Percentiles rank a stretch among this genome's conserved stretches.
Evolutionary conservation across 2,888 invertebrate species (phyloP).

Genomic region (Acleris literana): DNA sequence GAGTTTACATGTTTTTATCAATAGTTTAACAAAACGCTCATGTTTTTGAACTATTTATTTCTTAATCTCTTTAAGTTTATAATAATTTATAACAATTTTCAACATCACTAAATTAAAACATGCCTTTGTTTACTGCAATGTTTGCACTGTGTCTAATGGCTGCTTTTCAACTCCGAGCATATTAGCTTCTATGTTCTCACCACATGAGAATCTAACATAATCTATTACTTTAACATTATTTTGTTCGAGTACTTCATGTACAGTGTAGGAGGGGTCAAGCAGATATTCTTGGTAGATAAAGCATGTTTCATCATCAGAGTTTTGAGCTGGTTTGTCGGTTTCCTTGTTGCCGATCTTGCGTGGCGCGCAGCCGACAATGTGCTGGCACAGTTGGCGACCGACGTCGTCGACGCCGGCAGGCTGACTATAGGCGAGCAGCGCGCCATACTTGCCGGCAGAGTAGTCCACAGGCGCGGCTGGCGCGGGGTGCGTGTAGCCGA

Average conservation of each 20-base stretch:
- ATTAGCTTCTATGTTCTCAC: constrained; percentile 83
- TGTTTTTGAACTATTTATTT: constrained; percentile 18
- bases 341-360: constrained; percentile 87
- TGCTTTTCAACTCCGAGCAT: constrained; percentile 78
- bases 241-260: constrained; percentile 88
- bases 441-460: constrained; percentile 92
- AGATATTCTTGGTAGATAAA: constrained; percentile 95
- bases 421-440: constrained; percentile 88
- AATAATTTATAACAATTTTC: constrained; percentile 12
- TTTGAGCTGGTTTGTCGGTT: constrained; percentile 84
- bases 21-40: neutral
- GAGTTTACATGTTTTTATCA: constrained; percentile 9
- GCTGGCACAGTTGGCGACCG: constrained; percentile 93
- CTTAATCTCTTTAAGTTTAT: constrained; percentile 8
- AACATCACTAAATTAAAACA: constrained; percentile 6
- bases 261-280: constrained; percentile 88
- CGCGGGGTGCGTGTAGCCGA: constrained; percentile 92
- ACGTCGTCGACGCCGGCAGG: constrained; percentile 70
- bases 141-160: constrained; percentile 84
- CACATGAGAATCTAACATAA: constrained; percentile 94
- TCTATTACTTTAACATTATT: constrained; percentile 88
- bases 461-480: constrained; percentile 74
- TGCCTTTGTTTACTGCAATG: constrained; percentile 80
- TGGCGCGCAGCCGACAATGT: constrained; percentile 95
- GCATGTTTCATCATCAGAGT: constrained; percentile 89